Evolutionary conservation across 2,888 invertebrate genomes (phyloP).

Genomic region (Phasia obesa): DNA sequence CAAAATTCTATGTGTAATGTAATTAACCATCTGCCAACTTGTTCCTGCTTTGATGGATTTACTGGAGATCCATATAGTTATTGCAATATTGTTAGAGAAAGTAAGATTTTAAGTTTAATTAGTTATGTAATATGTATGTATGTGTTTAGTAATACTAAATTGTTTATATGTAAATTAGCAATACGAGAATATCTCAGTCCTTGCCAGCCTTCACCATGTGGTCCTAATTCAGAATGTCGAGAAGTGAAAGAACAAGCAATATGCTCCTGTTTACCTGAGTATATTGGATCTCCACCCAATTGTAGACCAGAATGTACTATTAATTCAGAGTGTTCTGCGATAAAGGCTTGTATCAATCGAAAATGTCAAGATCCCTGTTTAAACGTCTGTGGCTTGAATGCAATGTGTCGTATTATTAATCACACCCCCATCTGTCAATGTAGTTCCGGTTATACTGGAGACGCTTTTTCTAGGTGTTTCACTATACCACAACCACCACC

Average conservation of each 20-base stretch:
- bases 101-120: constrained; percentile 76
- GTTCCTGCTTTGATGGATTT: constrained; percentile 86
- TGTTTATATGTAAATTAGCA: constrained; percentile 69
- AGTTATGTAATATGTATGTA: constrained; percentile 3
- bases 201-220: constrained; percentile 90
- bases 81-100: constrained; percentile 84
- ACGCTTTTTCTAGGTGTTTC: constrained; percentile 87
- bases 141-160: constrained; percentile 34
- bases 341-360: constrained; percentile 85
- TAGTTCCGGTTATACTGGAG: constrained; percentile 86
- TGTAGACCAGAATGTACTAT: constrained; percentile 87
- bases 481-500: constrained; percentile 80
- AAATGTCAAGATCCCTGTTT: constrained; percentile 86
- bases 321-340: constrained; percentile 85
- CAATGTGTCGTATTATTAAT: constrained; percentile 84
- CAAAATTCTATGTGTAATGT: constrained; percentile 89
- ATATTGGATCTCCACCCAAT: constrained; percentile 86
- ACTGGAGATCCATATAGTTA: constrained; percentile 89
- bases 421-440: constrained; percentile 86
- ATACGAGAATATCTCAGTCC: constrained; percentile 84
- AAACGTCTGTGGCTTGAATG: constrained; percentile 86
- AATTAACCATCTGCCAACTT: constrained; percentile 90
- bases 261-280: constrained; percentile 85
- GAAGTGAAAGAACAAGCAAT: constrained; percentile 85
- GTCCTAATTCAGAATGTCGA: constrained; percentile 88